These are phyloP conservation scores for Tridacna gigas DNA, from an alignment of 2,888 invertebrate species.

Conservation along the genomic window DNA sequence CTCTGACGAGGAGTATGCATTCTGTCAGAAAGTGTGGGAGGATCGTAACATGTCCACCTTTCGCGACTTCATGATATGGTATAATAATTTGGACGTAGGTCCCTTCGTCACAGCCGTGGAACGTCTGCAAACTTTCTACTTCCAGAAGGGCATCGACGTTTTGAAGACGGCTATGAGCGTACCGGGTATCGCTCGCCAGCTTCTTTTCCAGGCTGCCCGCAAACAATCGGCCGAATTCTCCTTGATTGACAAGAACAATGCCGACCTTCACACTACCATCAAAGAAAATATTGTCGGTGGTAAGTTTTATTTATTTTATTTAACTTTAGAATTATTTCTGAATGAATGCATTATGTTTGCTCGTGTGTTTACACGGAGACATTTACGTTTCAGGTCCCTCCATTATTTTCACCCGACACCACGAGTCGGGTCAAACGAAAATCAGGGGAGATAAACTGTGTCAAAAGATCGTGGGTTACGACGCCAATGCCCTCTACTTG, in stretches of 20 bases:
- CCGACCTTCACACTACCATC: constrained; percentile 47
- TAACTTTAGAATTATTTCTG: neutral
- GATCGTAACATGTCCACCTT: constrained; percentile 57
- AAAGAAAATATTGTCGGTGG: constrained; percentile 41
- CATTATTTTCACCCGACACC: constrained; percentile 34
- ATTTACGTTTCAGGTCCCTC: constrained; percentile 20
- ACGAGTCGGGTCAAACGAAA: constrained; percentile 28
- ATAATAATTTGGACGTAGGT: constrained; percentile 58
- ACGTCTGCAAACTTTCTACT: constrained; percentile 57
- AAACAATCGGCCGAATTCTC: constrained; percentile 43
- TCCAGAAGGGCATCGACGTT: constrained; percentile 51
- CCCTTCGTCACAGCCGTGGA: constrained; percentile 62
- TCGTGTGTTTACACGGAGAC: too few relatives aligned
- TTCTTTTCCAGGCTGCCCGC: constrained; percentile 48
- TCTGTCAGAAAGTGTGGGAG: constrained; percentile 51
- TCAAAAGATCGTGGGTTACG: constrained; percentile 43
- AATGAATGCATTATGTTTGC: neutral
- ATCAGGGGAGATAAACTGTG: constrained; percentile 36
- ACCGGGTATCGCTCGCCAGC: constrained; percentile 57
- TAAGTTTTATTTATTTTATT: neutral
- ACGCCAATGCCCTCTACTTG: constrained; percentile 52
- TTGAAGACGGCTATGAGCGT: constrained; percentile 60
- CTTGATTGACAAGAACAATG: constrained; percentile 52
- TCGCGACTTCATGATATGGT: constrained; percentile 63
- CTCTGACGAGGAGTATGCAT: constrained; percentile 22